Evolutionary conservation across 2,797 vertebrate species (phyloP).

Genomic region (Setipinna tenuifilis): DNA sequence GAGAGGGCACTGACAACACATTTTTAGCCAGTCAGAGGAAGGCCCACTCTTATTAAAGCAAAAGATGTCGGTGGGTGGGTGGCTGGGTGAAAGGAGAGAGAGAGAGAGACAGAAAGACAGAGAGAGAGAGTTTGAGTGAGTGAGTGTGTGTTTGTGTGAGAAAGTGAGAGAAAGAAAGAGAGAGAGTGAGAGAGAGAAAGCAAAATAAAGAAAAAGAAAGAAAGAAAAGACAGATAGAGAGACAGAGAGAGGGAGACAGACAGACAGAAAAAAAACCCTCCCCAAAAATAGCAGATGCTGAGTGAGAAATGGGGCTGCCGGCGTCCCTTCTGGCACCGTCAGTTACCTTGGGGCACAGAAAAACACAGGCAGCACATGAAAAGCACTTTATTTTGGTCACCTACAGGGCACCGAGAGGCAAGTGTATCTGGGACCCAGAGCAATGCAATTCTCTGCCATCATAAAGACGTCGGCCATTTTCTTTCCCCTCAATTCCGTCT

Average conservation of each 20-base stretch:
- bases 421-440: not conserved
- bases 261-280: conserved; percentile 12
- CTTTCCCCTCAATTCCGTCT: not conserved
- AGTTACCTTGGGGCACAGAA: conserved; percentile 64
- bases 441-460: not conserved
- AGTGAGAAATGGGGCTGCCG: conserved; percentile 58
- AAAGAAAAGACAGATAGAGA: not conserved
- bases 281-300: conserved; percentile 50
- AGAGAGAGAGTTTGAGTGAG: too few relatives aligned
- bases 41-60: not conserved
- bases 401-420: conserved; percentile 27
- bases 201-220: too few relatives aligned
- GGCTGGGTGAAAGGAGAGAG: too few relatives aligned
- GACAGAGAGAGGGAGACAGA: not conserved
- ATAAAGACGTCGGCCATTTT: conserved; percentile 5
- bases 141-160: too few relatives aligned
- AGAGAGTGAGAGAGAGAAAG: too few relatives aligned
- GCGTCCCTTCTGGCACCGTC: conserved; percentile 64
- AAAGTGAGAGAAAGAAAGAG: too few relatives aligned
- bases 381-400: conserved; percentile 47
- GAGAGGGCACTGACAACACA: not conserved
- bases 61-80: too few relatives aligned
- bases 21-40: not conserved
- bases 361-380: conserved; percentile 51
- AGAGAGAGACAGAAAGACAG: too few relatives aligned